phyloP scores from a whole-genome alignment of 2,797 vertebrate genomes.

The Pteropus rufus region DNA sequence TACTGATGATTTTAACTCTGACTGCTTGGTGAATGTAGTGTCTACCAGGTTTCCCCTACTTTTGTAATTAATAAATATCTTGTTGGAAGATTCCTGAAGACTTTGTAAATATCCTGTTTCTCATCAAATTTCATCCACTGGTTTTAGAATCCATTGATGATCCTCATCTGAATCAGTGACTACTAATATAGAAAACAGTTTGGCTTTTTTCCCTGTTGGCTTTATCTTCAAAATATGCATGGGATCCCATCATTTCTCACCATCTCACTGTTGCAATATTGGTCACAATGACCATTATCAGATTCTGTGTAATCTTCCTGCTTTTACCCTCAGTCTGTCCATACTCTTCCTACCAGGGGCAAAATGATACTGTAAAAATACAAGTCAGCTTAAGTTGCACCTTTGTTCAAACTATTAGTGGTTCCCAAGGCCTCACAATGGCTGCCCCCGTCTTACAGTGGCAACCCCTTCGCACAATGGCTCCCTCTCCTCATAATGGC shows the following conservation, averaged over 20 bases:
- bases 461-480: rapidly evolving
- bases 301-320: not conserved
- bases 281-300: not conserved
- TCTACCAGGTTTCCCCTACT: not conserved
- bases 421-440: not conserved
- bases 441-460: not conserved
- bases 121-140: not conserved
- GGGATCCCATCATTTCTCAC: rapidly evolving
- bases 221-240: not conserved
- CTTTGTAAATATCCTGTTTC: not conserved
- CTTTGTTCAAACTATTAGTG: not conserved
- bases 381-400: not conserved
- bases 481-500: too few species aligned
- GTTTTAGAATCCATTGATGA: not conserved
- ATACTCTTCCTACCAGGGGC: not conserved
- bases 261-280: not conserved
- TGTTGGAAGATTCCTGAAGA: not conserved
- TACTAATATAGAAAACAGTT: not conserved
- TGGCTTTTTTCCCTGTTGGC: not conserved
- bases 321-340: not conserved
- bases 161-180: not conserved
- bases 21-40: not conserved
- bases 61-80: not conserved
- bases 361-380: not conserved
- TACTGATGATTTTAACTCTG: not conserved